A percentile compares a stretch with the other conserved stretches of the same genome.
Conservation (phyloP, 1,140 invertebrate genomes). For the Lordiphosa clarofinis region DNA sequence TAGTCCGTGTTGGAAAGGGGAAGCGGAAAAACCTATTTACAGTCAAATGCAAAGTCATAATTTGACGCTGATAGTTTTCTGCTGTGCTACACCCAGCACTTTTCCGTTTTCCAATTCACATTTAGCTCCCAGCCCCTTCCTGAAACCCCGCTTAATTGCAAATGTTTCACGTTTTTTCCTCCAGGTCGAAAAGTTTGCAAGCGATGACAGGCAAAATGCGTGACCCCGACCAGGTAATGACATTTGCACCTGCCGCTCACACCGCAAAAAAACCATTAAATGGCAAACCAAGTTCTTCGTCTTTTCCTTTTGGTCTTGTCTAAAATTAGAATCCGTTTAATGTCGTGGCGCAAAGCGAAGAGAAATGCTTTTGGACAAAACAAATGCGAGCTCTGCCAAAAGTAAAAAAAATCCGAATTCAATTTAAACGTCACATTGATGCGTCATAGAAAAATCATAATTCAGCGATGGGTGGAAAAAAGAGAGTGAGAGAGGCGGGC, state of each 20-base stretch:
- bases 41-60: slow-evolving; percentile 2
- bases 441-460: slow-evolving; percentile 52
- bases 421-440: slow-evolving; percentile 56
- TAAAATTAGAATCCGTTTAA: slow-evolving; percentile 39
- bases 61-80: neutral
- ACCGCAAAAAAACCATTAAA: slow-evolving; percentile 33
- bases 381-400: slow-evolving; percentile 7
- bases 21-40: slow-evolving; percentile 19
- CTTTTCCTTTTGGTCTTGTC: slow-evolving; percentile 12
- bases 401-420: slow-evolving; percentile 46
- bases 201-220: slow-evolving; percentile 43
- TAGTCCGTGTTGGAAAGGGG: neutral
- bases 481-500: neutral
- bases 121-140: neutral
- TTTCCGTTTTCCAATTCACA: neutral
- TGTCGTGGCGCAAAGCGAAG: slow-evolving; percentile 13
- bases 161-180: slow-evolving; percentile 25
- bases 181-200: slow-evolving; percentile 37
- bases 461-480: slow-evolving; percentile 15
- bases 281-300: slow-evolving; percentile 24
- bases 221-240: slow-evolving; percentile 37
- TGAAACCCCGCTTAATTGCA: slow-evolving; percentile 12
- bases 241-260: slow-evolving; percentile 50
- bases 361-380: slow-evolving; percentile 25
- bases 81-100: neutral